A percentile compares a stretch with the other conserved stretches of the same genome.
Conservation (phyloP, 2,797 vertebrate genomes). For the Allenopithecus nigroviridis region DNA sequence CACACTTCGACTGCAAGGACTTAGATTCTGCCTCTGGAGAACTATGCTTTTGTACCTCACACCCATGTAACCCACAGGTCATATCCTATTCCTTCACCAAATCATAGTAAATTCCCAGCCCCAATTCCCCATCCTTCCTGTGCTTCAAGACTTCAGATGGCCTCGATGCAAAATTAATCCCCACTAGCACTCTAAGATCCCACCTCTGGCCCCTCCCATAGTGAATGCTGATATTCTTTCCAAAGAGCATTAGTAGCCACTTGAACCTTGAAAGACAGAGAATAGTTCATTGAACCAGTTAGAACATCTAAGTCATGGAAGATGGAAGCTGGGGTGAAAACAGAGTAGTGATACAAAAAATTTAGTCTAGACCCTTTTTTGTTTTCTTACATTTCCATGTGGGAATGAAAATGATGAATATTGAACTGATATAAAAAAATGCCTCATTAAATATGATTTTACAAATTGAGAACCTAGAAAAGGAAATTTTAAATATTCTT, state of each 20-base stretch:
- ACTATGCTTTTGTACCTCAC: neutral
- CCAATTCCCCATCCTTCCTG: neutral
- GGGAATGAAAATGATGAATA: neutral
- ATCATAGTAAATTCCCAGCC: neutral
- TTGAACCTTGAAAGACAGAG: neutral
- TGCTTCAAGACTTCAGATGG: neutral
- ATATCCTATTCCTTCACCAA: neutral
- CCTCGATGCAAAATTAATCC: neutral
- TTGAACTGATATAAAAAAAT: neutral
- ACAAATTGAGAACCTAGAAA: neutral
- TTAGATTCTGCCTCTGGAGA: neutral
- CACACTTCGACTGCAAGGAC: neutral
- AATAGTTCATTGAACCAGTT: neutral
- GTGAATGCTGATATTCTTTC: neutral
- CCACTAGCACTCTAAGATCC: neutral
- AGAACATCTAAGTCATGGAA: neutral
- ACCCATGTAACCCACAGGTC: neutral
- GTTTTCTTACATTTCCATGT: neutral
- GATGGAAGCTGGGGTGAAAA: neutral
- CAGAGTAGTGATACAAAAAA: neutral
- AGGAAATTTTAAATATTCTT: neutral
- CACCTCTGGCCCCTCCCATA: neutral
- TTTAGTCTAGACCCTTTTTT: neutral
- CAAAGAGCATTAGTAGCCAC: neutral
- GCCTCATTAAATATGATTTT: neutral